These are phyloP conservation scores for Regulus satrapa DNA, from an alignment of 2,113 vertebrate species.

Conservation along the genomic window DNA sequence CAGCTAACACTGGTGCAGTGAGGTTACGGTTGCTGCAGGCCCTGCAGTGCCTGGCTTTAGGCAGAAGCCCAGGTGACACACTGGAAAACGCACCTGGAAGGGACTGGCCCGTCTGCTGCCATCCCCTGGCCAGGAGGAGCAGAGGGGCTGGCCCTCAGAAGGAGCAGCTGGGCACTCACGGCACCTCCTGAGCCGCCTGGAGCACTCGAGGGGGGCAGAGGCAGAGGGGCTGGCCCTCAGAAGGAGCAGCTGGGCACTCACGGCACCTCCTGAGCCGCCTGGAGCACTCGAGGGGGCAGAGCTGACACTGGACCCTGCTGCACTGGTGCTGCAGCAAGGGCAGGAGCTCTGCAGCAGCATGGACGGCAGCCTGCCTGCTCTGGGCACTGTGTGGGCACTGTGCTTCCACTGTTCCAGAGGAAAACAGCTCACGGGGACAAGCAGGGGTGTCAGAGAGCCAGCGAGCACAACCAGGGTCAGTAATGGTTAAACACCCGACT, in stretches of 20 bases:
- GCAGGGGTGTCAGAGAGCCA: no score
- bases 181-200: not conserved
- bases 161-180: not conserved
- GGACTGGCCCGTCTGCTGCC: not conserved
- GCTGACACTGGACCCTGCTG: no score
- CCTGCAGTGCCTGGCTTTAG: not conserved
- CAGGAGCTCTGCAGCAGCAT: no score
- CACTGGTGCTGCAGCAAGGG: no score
- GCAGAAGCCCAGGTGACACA: not conserved
- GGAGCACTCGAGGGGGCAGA: no score
- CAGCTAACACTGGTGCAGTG: not conserved
- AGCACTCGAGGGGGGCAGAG: no score
- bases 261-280: no score
- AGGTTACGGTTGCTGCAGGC: not conserved
- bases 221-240: no score
- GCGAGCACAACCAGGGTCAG: fast-evolving
- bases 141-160: not conserved
- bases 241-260: no score
- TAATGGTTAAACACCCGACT: not conserved
- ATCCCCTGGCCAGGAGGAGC: not conserved
- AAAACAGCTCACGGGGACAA: fast-evolving
- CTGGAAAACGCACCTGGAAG: not conserved
- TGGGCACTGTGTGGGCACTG: no score
- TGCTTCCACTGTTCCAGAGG: no score
- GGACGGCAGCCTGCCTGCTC: no score